A percentile compares a stretch with the other conserved stretches of the same genome.
These are phyloP conservation scores for Trichonephila clavata DNA, from an alignment of 1,140 invertebrate genomes.

Conservation along the genomic window DNA sequence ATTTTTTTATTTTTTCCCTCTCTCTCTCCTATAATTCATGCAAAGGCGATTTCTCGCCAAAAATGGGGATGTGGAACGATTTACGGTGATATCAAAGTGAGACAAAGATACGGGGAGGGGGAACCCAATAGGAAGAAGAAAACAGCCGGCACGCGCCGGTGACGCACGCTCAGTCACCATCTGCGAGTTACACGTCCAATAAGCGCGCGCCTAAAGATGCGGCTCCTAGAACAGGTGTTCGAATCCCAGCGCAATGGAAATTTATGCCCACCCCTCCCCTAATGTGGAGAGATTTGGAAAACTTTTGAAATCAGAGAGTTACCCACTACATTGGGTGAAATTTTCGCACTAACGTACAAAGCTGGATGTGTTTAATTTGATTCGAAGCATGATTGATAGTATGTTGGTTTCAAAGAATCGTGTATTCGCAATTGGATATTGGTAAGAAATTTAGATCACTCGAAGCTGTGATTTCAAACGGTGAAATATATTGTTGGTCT, in stretches of 20 bases:
- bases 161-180: conserved; percentile 55
- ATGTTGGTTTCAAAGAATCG: no score
- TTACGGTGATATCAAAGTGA: conserved; percentile 17
- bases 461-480: no score
- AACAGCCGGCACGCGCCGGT: conserved; percentile 67
- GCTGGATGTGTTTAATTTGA: no score
- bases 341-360: no score
- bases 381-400: no score
- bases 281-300: neutral
- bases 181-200: conserved; percentile 54
- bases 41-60: conserved; percentile 21
- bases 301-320: neutral
- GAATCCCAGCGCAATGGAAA: neutral
- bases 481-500: no score
- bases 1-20: neutral
- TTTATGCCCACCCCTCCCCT: neutral
- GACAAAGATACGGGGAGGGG: conserved; percentile 45
- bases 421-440: no score
- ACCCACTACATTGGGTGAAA: neutral
- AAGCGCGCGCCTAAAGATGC: neutral
- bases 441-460: no score
- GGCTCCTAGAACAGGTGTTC: conserved; percentile 50
- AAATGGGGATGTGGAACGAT: neutral
- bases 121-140: conserved; percentile 15
- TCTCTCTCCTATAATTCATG: neutral